Base-by-base conservation (phyloP, 1,140 invertebrate species). In the Zaprionus inermis region DNA sequence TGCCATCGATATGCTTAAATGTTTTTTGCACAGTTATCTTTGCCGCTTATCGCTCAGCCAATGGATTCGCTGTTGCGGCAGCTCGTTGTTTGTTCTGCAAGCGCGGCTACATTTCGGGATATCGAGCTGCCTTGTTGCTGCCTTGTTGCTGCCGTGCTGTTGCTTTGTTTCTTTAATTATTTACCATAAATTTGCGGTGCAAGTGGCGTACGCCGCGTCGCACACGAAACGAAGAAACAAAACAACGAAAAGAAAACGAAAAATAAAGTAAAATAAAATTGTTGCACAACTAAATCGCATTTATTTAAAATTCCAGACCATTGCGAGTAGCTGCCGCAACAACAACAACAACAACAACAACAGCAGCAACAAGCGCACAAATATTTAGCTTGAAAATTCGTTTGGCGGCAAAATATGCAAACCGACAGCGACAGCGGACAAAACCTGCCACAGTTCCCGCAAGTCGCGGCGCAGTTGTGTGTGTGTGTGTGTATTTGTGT, bases 221-320 rank as follows among this genome's bases (percentile, higher is more conserved):
- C 28, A 44, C 72, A 71, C 61, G 46, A 69, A 58, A 34, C 59
- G 54, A 49, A 49, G 14, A 71, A 73, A 79, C 59, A 77, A 57
- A n/a, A 18, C 38, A 44, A 16, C 38, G 24, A 28, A 28, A 2
- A 1, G 22, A 24, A 24, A 4, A 41, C 3, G n/a, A 9, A 49
- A 49, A 20, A 71, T 68, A 80, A 76, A 61, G 65, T 65, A 78
- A 61, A 68, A 60, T 66, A 51, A 75, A 88, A 78, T 69, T 67
- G 69, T 88, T 88, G 79, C 84, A 83, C 83, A 88, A 88, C 83
- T 82, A 78, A 88, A 74, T 88, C 73, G 83, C 69, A 88, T 88
- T 88, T 86, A 79, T 86, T 86, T 86, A 71, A 85, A 86, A 86
- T 86, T 86, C 82, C 82, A 79, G 76, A 82, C 83, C 83, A 86